Conservation (phyloP, 2,888 invertebrate species). For the Pelosia muscerda region DNA sequence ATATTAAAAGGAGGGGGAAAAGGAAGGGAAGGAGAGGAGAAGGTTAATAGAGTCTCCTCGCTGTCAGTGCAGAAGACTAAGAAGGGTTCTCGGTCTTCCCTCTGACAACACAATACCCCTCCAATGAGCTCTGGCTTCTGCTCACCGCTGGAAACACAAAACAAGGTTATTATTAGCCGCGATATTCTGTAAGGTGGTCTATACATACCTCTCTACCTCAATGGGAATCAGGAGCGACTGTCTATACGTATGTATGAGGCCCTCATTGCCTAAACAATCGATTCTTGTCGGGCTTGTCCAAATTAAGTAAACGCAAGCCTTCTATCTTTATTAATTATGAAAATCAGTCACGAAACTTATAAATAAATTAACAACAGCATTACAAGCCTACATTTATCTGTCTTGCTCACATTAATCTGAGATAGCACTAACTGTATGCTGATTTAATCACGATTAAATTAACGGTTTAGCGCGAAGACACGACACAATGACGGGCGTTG, state of each 20-base stretch:
- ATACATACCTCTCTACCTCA: no score
- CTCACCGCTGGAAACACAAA: no score
- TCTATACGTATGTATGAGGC: neutral
- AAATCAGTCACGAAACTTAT: neutral
- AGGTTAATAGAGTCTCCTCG: no score
- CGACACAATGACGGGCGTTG: slow-evolving; percentile 48
- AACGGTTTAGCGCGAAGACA: slow-evolving; percentile 39
- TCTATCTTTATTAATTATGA: neutral
- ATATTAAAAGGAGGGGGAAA: no score
- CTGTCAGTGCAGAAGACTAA: no score
- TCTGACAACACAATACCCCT: no score
- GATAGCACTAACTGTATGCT: slow-evolving; percentile 48
- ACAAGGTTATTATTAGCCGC: no score
- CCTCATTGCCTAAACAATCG: neutral
- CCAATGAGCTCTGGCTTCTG: no score
- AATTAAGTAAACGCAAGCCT: neutral
- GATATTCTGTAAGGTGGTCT: no score
- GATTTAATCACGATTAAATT: slow-evolving; percentile 53
- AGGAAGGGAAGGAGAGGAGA: no score
- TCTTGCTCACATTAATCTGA: slow-evolving; percentile 36
- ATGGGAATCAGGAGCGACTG: no score
- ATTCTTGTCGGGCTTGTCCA: neutral
- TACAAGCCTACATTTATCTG: slow-evolving; percentile 23
- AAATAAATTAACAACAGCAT: neutral
- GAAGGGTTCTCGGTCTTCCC: no score